phyloP scores from a whole-genome alignment of 2,888 invertebrate genomes.

The Caenorhabditis angaria region DNA sequence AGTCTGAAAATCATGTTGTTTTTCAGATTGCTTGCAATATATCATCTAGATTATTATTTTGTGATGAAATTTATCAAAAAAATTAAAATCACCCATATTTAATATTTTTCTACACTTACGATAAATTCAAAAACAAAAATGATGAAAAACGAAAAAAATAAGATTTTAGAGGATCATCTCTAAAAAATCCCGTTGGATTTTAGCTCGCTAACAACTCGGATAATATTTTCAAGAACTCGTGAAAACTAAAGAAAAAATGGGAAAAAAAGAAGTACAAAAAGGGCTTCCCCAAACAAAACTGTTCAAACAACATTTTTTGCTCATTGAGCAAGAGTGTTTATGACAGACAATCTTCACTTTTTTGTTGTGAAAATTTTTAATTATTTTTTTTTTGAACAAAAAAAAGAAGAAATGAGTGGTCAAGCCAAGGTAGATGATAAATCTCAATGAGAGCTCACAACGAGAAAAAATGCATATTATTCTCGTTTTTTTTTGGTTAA shows the following conservation, averaged over 20 bases:
- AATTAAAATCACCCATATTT: too few relatives aligned
- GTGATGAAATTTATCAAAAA: too few relatives aligned
- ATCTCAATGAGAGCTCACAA: background rate
- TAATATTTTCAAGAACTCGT: too few relatives aligned
- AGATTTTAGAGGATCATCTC: too few relatives aligned
- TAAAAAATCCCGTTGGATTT: too few relatives aligned
- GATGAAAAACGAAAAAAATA: too few relatives aligned
- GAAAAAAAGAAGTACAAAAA: background rate
- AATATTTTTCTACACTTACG: too few relatives aligned
- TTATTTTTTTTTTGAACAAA: background rate
- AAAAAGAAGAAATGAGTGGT: background rate
- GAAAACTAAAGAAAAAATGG: background rate
- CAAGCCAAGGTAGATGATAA: too few relatives aligned
- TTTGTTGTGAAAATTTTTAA: background rate
- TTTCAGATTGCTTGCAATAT: background rate
- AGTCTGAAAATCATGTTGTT: too few relatives aligned
- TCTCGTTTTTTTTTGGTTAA: background rate
- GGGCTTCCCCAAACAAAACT: background rate
- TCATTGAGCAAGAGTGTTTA: background rate
- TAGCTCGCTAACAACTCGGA: too few relatives aligned
- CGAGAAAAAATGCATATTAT: background rate
- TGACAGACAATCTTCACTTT: background rate
- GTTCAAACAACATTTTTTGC: background rate
- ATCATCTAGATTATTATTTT: too few relatives aligned
- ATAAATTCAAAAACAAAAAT: too few relatives aligned